Evolutionary conservation across 2,888 invertebrate genomes (phyloP).

Genomic region (Chrysolina haemoptera): DNA sequence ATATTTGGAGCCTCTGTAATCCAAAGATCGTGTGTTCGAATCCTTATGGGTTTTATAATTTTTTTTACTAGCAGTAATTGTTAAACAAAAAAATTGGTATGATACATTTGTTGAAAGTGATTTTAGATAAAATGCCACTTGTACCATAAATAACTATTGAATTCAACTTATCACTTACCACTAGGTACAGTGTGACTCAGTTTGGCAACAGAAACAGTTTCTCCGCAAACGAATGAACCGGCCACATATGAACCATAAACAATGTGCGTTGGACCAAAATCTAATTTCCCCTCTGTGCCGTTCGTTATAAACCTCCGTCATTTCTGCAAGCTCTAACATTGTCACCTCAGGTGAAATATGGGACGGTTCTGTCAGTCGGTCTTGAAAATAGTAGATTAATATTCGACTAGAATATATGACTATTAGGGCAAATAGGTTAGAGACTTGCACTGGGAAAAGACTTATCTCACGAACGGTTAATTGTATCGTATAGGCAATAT

Average conservation of each 20-base stretch:
- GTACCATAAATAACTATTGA: no score
- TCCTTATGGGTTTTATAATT: no score
- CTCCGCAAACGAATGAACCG: neutral
- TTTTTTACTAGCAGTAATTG: no score
- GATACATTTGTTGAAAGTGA: no score
- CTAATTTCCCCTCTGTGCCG: neutral
- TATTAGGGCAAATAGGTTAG: neutral
- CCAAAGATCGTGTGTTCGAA: no score
- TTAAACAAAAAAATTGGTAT: no score
- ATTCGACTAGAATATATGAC: constrained; percentile 1
- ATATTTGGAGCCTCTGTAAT: no score
- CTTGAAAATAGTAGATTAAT: constrained; percentile 4
- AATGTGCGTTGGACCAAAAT: neutral
- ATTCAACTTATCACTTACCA: no score
- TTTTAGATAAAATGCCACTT: no score
- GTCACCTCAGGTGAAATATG: neutral
- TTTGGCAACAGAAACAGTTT: neutral
- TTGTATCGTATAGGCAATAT: neutral
- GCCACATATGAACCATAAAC: neutral
- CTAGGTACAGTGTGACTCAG: neutral
- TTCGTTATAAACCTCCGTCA: neutral
- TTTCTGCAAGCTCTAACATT: constrained; percentile 8
- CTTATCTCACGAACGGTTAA: neutral
- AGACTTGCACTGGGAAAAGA: neutral
- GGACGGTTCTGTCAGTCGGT: neutral